Percentiles rank a stretch among this genome's conserved stretches.
Evolutionary conservation across 2,888 invertebrate species (phyloP).

Genomic region (Cremastobaeus sp.): DNA sequence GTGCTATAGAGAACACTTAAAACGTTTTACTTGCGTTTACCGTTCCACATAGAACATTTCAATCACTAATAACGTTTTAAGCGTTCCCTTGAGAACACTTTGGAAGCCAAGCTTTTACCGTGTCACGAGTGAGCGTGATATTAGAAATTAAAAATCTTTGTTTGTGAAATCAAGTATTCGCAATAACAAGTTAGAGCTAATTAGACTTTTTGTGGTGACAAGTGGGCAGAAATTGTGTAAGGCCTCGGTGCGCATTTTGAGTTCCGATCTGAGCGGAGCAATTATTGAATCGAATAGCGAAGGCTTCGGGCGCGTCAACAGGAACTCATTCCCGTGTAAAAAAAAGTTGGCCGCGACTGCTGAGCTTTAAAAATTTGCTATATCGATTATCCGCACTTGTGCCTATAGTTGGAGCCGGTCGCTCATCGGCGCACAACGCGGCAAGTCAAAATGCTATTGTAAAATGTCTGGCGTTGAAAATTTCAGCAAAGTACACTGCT

Average conservation of each 20-base stretch:
- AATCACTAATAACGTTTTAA: no score
- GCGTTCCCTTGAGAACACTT: no score
- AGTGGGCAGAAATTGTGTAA: no score
- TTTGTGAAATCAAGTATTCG: no score
- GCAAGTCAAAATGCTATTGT: slow-evolving; percentile 28
- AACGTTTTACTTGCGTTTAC: no score
- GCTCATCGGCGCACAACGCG: slow-evolving; percentile 18
- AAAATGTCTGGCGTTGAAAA: slow-evolving; percentile 32
- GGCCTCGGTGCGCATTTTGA: slow-evolving; percentile 19
- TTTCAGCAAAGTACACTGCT: slow-evolving; percentile 70
- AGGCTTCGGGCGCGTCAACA: slow-evolving; percentile 22
- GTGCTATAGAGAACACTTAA: no score
- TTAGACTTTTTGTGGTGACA: no score
- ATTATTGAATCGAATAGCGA: slow-evolving; percentile 40
- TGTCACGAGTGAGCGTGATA: no score
- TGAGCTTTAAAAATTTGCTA: slow-evolving; percentile 22
- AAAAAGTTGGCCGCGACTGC: slow-evolving; percentile 25
- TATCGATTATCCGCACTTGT: slow-evolving; percentile 31
- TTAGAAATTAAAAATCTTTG: no score
- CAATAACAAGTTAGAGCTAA: no score
- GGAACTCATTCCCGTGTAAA: slow-evolving; percentile 39
- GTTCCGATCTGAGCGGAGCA: slow-evolving; percentile 28
- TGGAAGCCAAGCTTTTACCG: no score
- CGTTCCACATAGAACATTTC: no score
- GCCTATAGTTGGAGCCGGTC: neutral